Percentiles rank a stretch among this genome's conserved stretches.
Conservation (phyloP, 2,797 vertebrate genomes). For the Gephyroberyx darwinii region DNA sequence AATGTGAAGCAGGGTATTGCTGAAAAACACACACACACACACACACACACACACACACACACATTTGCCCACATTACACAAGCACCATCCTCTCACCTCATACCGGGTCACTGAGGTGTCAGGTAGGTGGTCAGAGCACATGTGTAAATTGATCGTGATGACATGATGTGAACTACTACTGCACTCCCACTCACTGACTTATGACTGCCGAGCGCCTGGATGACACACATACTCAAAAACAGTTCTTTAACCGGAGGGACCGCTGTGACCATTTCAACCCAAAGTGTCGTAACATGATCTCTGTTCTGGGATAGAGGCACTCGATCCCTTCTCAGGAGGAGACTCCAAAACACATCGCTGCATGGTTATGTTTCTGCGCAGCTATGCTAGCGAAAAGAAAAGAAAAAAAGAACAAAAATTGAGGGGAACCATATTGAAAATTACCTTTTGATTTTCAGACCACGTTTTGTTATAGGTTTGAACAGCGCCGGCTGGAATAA, state of each 20-base stretch:
- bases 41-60: not conserved
- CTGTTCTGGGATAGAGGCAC: conserved; percentile 24
- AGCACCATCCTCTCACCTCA: not conserved
- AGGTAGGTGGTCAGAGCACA: conserved; percentile 9
- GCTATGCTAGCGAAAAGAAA: conserved; percentile 1
- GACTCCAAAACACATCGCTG: conserved; percentile 29
- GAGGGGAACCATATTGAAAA: conserved; percentile 10
- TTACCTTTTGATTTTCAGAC: conserved; percentile 26
- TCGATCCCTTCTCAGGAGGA: not conserved
- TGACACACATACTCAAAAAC: conserved; percentile 46
- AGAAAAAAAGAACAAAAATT: conserved; percentile 3
- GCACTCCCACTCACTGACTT: conserved; percentile 29
- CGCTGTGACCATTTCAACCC: conserved; percentile 42
- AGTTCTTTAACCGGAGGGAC: conserved; percentile 43
- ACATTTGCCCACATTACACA: not conserved
- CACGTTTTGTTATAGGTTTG: conserved; percentile 22
- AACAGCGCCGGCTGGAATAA: conserved; percentile 20
- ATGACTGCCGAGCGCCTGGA: conserved; percentile 27
- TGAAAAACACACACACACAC: not conserved
- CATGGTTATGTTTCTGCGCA: conserved; percentile 15
- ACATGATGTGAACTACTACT: conserved; percentile 30
- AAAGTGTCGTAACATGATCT: conserved; percentile 43
- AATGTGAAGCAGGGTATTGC: too few species aligned
- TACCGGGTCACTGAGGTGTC: conserved; percentile 25
- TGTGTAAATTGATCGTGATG: conserved; percentile 25